phyloP scores from a whole-genome alignment of 2,888 invertebrate genomes.

The Bellardia bayeri region DNA sequence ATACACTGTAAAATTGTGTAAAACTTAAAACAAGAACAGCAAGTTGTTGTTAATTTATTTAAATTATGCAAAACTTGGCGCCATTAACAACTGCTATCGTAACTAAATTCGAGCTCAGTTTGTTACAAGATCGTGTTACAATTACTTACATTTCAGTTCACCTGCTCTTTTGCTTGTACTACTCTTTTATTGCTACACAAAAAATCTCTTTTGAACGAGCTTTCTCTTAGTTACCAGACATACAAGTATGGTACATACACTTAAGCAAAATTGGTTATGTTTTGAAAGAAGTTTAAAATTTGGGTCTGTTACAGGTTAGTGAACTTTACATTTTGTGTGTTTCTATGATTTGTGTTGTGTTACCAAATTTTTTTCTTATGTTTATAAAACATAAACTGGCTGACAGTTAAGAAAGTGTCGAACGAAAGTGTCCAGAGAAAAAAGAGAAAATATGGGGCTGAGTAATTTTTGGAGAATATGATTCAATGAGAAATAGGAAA shows the following conservation, averaged over 20 bases:
- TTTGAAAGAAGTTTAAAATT: slow-evolving; percentile 38
- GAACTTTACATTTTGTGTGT: slow-evolving; percentile 55
- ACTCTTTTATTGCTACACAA: neutral
- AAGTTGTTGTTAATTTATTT: neutral
- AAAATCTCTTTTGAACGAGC: neutral
- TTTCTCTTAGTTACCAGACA: neutral
- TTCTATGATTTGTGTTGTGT: neutral
- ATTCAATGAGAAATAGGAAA: slow-evolving; percentile 3
- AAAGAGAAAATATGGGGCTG: neutral
- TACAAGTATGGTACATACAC: neutral
- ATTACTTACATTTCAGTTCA: neutral
- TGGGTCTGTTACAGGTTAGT: slow-evolving; percentile 50
- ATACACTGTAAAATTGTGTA: neutral
- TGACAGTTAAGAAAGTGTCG: slow-evolving; percentile 45
- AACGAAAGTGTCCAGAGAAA: slow-evolving; percentile 7
- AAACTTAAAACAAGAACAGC: neutral
- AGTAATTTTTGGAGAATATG: neutral
- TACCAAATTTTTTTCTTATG: neutral
- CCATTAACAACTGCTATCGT: slow-evolving; percentile 23
- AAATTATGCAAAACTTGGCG: slow-evolving; percentile 41
- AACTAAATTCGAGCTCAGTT: neutral
- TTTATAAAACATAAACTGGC: neutral
- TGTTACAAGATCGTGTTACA: slow-evolving; percentile 50
- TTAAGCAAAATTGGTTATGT: neutral
- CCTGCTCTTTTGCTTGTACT: neutral